Percentiles rank a stretch among this genome's conserved stretches.
Evolutionary conservation across 2,888 invertebrate genomes (phyloP).

Genomic region (Boloria euphrosyne): DNA sequence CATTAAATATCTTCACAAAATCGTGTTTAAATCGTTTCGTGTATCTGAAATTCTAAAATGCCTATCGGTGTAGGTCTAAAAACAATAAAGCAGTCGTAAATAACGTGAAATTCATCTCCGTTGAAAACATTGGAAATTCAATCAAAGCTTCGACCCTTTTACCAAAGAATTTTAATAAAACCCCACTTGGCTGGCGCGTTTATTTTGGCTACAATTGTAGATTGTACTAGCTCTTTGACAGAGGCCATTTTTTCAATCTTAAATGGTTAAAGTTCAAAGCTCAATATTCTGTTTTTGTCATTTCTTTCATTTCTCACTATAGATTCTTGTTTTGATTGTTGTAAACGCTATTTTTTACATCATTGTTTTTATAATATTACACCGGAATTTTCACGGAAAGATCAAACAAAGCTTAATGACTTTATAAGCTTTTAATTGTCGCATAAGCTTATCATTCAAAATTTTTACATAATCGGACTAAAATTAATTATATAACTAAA

Average conservation of each 20-base stretch:
- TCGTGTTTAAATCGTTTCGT: neutral
- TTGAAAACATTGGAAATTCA: conserved; percentile 19
- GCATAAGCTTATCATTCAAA: no score
- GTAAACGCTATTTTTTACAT: no score
- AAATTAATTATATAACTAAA: no score
- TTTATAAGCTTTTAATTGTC: no score
- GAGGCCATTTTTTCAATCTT: conserved; percentile 10
- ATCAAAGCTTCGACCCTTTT: conserved; percentile 16
- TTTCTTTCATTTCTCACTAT: conserved; percentile 7
- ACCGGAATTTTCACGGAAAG: no score
- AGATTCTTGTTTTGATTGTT: neutral
- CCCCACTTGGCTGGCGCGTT: conserved; percentile 2
- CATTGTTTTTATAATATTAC: no score
- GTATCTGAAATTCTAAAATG: neutral
- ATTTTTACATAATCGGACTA: no score
- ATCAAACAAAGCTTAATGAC: no score
- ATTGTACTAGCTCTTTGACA: neutral
- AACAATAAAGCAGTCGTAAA: conserved; percentile 19
- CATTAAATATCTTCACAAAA: no score
- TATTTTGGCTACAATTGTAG: conserved; percentile 11
- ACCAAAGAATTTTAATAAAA: conserved; percentile 22
- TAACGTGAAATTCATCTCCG: conserved; percentile 15
- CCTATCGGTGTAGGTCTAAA: neutral
- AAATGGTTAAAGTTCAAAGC: neutral
- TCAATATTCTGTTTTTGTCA: conserved; percentile 1